phyloP scores from a whole-genome alignment of 1,140 invertebrate species.

The Drosophila melanica region DNA sequence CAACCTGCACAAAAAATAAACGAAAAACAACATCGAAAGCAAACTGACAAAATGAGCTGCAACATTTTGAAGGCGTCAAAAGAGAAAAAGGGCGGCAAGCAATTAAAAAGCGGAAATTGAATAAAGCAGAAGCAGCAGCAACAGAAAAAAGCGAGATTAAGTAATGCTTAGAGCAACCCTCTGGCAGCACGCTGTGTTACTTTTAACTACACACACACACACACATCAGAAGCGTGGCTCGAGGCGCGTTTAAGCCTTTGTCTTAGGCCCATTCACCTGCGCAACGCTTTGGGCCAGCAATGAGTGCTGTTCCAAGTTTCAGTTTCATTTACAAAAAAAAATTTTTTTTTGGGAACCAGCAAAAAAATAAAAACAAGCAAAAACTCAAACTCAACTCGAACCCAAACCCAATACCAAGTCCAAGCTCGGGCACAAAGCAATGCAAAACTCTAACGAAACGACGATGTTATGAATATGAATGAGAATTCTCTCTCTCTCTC shows the following conservation, averaged over 20 bases:
- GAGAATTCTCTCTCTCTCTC: conserved; percentile 28
- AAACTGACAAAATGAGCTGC: conserved; percentile 14
- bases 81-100: conserved; percentile 21
- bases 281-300: background rate
- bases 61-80: conserved; percentile 19
- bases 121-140: conserved; percentile 15
- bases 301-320: conserved; percentile 17
- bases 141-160: background rate
- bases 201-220: background rate
- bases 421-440: conserved; percentile 13
- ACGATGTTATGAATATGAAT: conserved; percentile 78
- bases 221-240: background rate
- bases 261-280: conserved; percentile 35
- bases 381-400: background rate
- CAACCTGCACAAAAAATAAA: conserved; percentile 13
- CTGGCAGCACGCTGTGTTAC: background rate
- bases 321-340: conserved; percentile 49
- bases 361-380: conserved; percentile 37
- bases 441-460: conserved; percentile 67
- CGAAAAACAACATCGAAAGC: background rate
- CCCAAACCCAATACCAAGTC: background rate
- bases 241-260: conserved; percentile 32
- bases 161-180: background rate
- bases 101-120: conserved; percentile 56
- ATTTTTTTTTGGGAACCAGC: conserved; percentile 6